Evolutionary conservation across 2,797 vertebrate genomes (phyloP).

Genomic region (Xiphorhynchus erythropygius): DNA sequence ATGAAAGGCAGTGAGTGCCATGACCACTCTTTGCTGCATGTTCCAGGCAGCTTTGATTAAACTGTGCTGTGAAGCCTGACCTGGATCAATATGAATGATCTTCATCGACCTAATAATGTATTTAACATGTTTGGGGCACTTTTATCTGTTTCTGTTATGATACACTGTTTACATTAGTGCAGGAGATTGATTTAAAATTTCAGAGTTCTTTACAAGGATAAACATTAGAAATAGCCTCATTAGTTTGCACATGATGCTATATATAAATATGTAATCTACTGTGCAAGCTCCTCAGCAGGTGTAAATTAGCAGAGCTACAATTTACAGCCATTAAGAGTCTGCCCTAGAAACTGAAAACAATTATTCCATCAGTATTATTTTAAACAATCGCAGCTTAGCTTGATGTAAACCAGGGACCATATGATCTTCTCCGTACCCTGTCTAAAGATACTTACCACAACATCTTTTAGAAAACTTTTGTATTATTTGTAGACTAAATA

Average conservation of each 20-base stretch:
- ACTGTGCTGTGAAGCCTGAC: constrained; percentile 72
- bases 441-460: not conserved
- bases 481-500: not conserved
- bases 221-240: constrained; percentile 19
- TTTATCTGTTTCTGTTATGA: constrained; percentile 41
- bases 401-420: not conserved
- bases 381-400: not conserved
- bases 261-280: not conserved
- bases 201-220: not conserved
- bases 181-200: constrained; percentile 61
- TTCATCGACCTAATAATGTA: constrained; percentile 79
- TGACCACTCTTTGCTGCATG: constrained; percentile 42
- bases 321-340: not conserved
- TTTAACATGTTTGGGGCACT: constrained; percentile 68
- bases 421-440: not conserved
- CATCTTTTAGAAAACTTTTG: not conserved
- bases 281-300: not conserved
- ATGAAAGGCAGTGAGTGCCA: constrained; percentile 20
- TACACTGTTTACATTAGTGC: constrained; percentile 37
- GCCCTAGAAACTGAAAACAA: not conserved
- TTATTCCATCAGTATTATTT: not conserved
- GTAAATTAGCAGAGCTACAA: not conserved
- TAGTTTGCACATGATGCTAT: not conserved
- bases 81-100: constrained; percentile 80
- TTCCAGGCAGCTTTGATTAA: constrained; percentile 75